Base-by-base conservation (phyloP, 2,113 vertebrate species). In the Megalops atlanticus region DNA sequence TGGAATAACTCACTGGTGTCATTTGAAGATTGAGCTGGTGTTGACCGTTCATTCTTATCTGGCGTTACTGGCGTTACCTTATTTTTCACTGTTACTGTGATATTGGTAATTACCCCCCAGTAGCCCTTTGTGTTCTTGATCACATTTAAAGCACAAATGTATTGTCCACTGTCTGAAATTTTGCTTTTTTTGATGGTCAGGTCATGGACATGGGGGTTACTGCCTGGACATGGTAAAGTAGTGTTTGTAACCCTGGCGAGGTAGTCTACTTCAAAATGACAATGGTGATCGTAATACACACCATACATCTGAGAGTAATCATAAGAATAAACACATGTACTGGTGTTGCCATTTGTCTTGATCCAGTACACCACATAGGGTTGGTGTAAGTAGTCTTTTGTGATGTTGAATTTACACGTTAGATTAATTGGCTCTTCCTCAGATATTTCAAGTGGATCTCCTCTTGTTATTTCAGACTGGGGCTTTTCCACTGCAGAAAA, bases 291-390 rank as follows among this genome's bases (percentile, higher is more conserved):
- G 21, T 27, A 75, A 1, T 0, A 6, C 35, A 18, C 0, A 21
- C 0, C 12, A n/a, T 16, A 0, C 0, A 39, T 39, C 0, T 0
- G 0, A 0, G 0, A 6, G 31, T 27, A 7, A 73, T 6, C 41
- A 82, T 72, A 84, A 47, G 80, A 86, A 72, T 78, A 82, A 33
- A 86, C 21, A 81, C 85, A 86, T 64, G 21, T 71, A 18, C 78
- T 82, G 35, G 5, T 80, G 15, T 40, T 33, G 27, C 24, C 74
- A 35, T 1, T 40, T 10, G 52, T 84, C 68, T 86, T 86, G 38
- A 86, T 80, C 85, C 85, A 86, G 80, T 82, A 86, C 54, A 86
- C 43, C 8, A 52, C n/a, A 70, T 73, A 76, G 0, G 10, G 0
- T 0, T 0, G 0, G 0, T 15, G 3, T 12, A 52, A 16, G 16